Evolutionary conservation across 1,140 invertebrate genomes (phyloP).

Genomic region (Microvelia longipes): DNA sequence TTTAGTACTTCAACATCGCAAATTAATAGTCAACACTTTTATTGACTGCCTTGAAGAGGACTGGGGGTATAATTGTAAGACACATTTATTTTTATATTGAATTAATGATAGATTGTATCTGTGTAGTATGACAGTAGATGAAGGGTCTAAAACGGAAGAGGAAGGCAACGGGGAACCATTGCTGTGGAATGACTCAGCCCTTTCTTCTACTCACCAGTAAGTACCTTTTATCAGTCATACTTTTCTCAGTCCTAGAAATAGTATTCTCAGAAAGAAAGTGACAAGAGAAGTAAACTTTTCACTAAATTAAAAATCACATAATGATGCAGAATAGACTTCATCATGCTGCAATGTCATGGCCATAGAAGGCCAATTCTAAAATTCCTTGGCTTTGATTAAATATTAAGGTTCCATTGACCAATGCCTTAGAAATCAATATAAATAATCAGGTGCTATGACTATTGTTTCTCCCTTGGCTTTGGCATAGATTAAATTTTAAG

Average conservation of each 20-base stretch:
- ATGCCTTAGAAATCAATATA: neutral
- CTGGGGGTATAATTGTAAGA: no score
- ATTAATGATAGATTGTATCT: no score
- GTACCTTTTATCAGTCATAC: neutral
- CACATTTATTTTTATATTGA: no score
- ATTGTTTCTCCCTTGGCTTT: no score
- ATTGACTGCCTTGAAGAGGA: no score
- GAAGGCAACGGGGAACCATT: neutral
- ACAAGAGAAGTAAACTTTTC: neutral
- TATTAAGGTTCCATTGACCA: neutral
- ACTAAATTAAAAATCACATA: neutral
- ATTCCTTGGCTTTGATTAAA: neutral
- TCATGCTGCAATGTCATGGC: neutral
- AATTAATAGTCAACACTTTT: no score
- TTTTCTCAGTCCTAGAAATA: neutral
- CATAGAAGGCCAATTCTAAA: neutral
- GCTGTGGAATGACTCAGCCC: neutral
- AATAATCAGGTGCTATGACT: no score
- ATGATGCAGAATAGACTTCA: neutral
- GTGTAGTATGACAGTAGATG: neutral
- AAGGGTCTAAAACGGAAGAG: neutral
- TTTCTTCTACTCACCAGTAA: neutral
- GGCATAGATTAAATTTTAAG: no score
- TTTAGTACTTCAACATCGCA: no score
- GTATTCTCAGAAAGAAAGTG: neutral